These are phyloP conservation scores for Chloroceryle amazona DNA, from an alignment of 2,797 vertebrate species.

Conservation along the genomic window DNA sequence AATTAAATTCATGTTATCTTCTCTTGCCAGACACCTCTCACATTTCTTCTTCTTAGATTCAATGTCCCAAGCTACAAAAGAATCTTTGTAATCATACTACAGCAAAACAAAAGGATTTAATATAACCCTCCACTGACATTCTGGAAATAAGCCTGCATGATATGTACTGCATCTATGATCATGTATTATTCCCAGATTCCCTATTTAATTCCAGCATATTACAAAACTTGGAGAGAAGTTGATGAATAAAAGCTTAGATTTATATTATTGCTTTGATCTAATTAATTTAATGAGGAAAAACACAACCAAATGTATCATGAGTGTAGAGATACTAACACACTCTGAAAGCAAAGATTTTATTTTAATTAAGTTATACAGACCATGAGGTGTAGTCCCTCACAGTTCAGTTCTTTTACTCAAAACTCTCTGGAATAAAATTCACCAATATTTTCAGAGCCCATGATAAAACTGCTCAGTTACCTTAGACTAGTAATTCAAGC, in stretches of 20 bases:
- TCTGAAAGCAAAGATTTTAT: neutral
- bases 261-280: slow-evolving; percentile 7
- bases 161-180: neutral
- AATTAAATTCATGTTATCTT: slow-evolving; percentile 55
- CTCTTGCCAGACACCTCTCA: slow-evolving; percentile 14
- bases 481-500: neutral
- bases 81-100: slow-evolving; percentile 1
- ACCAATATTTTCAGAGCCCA: neutral
- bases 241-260: neutral
- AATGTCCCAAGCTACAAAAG: slow-evolving; percentile 26
- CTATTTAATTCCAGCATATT: slow-evolving; percentile 33
- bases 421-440: neutral
- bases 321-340: neutral
- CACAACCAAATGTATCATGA: neutral
- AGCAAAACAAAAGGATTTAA: slow-evolving; percentile 36
- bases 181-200: slow-evolving; percentile 13
- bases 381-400: neutral
- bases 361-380: neutral
- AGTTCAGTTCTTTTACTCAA: slow-evolving; percentile 2
- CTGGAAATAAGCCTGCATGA: neutral
- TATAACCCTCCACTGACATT: slow-evolving; percentile 16
- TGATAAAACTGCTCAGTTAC: slow-evolving; percentile 6
- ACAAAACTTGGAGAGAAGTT: slow-evolving; percentile 10
- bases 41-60: slow-evolving; percentile 47
- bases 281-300: neutral